phyloP scores from a whole-genome alignment of 2,888 invertebrate genomes.

The Tolmerus cingulatus region DNA sequence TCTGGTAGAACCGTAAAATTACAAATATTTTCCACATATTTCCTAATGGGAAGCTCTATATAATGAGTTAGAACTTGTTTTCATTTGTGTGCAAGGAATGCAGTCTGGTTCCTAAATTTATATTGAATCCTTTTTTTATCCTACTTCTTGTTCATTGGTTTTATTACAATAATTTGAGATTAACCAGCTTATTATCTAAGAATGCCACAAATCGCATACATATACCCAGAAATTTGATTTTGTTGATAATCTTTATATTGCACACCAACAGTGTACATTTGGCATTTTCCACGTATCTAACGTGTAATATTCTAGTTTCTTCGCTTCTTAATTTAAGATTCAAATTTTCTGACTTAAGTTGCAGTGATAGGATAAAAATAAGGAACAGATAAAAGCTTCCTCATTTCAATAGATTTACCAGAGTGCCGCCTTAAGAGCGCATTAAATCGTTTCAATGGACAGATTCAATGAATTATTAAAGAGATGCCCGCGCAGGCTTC shows the following conservation, averaged over 20 bases:
- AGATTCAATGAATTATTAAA: slow-evolving; percentile 40
- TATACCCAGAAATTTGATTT: no score
- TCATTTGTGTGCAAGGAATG: slow-evolving; percentile 32
- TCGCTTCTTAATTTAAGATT: neutral
- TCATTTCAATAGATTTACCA: slow-evolving; percentile 25
- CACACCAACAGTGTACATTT: neutral
- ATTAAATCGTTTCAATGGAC: slow-evolving; percentile 27
- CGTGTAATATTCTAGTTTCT: neutral
- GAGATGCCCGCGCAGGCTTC: slow-evolving; percentile 15
- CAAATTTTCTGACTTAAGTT: neutral
- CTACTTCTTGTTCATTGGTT: neutral
- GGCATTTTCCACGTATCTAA: neutral
- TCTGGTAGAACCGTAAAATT: slow-evolving; percentile 39
- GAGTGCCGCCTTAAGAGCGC: slow-evolving; percentile 13
- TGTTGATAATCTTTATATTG: no score
- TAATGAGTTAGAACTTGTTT: slow-evolving; percentile 43
- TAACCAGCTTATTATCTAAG: neutral
- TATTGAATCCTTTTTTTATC: neutral
- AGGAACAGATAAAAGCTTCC: slow-evolving; percentile 8
- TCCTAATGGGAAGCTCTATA: slow-evolving; percentile 41
- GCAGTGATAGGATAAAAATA: slow-evolving; percentile 1
- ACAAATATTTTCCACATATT: slow-evolving; percentile 43
- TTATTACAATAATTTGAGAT: neutral
- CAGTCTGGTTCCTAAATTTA: neutral
- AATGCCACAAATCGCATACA: neutral